Evolutionary conservation across 2,113 vertebrate genomes (phyloP).

Genomic region (Pangasianodon hypophthalmus): DNA sequence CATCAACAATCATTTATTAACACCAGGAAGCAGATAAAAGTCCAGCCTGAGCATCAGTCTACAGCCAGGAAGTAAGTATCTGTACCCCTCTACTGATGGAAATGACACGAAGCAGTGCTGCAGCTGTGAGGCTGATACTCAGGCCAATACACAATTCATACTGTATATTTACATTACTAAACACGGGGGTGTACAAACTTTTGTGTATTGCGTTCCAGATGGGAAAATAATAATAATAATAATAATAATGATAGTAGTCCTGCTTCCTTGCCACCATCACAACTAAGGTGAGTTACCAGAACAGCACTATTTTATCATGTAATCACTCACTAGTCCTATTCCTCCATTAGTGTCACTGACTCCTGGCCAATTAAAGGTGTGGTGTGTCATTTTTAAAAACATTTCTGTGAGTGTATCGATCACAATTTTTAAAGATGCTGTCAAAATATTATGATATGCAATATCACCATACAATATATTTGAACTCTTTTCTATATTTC

Average conservation of each 20-base stretch:
- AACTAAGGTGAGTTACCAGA: neutral
- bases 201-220: neutral
- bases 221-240: neutral
- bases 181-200: neutral
- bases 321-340: neutral
- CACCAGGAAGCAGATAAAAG: conserved; percentile 52
- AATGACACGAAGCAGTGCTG: neutral
- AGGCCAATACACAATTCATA: conserved; percentile 13
- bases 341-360: neutral
- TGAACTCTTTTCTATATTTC: neutral
- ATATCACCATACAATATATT: neutral
- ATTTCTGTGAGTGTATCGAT: neutral
- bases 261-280: neutral
- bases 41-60: neutral
- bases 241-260: neutral
- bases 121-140: neutral
- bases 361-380: neutral
- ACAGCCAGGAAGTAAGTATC: neutral
- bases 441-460: neutral
- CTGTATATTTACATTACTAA: conserved; percentile 24
- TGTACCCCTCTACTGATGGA: neutral
- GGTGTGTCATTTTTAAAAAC: neutral
- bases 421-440: neutral
- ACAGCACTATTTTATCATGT: neutral
- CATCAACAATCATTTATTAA: conserved; percentile 44